Evolutionary conservation across 2,113 vertebrate species (phyloP).

Genomic region (Crocuta crocuta): DNA sequence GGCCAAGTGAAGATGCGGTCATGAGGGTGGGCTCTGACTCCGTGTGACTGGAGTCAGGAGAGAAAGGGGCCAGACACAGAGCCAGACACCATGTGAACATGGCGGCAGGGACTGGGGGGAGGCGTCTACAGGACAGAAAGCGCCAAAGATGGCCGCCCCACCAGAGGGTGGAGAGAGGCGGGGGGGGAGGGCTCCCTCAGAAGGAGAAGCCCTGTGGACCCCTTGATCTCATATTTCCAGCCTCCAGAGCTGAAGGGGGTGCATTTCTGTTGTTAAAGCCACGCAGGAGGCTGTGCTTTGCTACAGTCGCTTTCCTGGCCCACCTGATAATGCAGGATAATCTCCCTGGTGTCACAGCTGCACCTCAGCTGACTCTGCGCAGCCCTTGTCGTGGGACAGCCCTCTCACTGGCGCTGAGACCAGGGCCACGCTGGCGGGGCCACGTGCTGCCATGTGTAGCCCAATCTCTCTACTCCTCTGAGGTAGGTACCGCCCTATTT

Average conservation of each 20-base stretch:
- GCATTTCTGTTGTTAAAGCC: fast-evolving
- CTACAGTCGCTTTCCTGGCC: too few species aligned
- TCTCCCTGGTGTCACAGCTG: too few species aligned
- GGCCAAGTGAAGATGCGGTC: too few species aligned
- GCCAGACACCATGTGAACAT: fast-evolving
- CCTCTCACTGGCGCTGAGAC: neutral
- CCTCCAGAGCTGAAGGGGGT: neutral
- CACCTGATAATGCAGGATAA: fast-evolving
- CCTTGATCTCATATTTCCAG: fast-evolving
- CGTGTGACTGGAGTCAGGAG: too few species aligned
- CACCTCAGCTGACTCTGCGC: too few species aligned
- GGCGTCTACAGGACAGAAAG: fast-evolving
- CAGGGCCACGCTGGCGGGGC: fast-evolving
- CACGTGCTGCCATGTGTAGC: fast-evolving
- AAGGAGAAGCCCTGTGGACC: neutral
- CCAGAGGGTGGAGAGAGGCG: too few species aligned
- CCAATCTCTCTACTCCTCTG: neutral
- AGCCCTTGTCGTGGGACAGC: fast-evolving
- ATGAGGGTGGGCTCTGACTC: fast-evolving
- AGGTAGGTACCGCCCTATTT: neutral
- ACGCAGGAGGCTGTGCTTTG: fast-evolving
- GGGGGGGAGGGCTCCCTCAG: neutral
- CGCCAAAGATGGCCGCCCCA: fast-evolving
- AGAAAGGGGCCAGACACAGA: too few species aligned
- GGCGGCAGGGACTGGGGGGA: too few species aligned